Base-by-base conservation (phyloP, 2,797 vertebrate genomes). In the Stomatorhinus walkeri region DNA sequence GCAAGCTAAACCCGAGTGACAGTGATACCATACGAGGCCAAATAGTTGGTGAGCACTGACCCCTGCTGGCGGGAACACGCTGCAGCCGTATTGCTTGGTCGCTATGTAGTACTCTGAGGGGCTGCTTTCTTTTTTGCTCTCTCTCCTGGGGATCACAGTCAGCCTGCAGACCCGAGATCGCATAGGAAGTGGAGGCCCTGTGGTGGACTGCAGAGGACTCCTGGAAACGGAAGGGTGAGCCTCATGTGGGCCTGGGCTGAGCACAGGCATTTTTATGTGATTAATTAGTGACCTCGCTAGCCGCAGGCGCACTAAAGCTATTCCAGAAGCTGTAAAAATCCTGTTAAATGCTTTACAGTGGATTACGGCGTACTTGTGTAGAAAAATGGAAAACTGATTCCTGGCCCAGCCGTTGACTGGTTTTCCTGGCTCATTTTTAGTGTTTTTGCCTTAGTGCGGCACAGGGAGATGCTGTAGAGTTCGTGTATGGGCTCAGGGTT, bases 1-100 rank as follows among this genome's bases (percentile, higher is more conserved):
- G 98, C 97, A 99, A 99, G 96, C 96, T 99, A 93, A 99, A 98
- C 91, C 96, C 98, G 91, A 98, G 97, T 43, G 98, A 99, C 95
- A 98, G 97, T 1, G 98, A 99, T 92, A 97, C 98, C 91, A 97
- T 99, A 88, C 96, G 98, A 93, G 98, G 98, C 91, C 98, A 99
- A 94, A 99, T 99, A 92, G 98, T 99, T 93, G 98, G 98, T 99
- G 95, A 96, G 98, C 90, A 92, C 83, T 88, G 61, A 85, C 83
- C 88, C 49, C 88, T 89, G 59, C 46, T 86, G 85, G 56, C 49
- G 28, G 16, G 22, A 48, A 19, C 8, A 32, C 19, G 19, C 36
- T 68, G 43, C 24, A 2, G 28, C 10, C 3, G 7, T 86, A 19
- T 43, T 83, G 51, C 28, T 19, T 32, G 3, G 5, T 48, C 64